These are phyloP conservation scores for Seladonia tumulorum DNA, from an alignment of 2,888 invertebrate genomes.

Conservation along the genomic window DNA sequence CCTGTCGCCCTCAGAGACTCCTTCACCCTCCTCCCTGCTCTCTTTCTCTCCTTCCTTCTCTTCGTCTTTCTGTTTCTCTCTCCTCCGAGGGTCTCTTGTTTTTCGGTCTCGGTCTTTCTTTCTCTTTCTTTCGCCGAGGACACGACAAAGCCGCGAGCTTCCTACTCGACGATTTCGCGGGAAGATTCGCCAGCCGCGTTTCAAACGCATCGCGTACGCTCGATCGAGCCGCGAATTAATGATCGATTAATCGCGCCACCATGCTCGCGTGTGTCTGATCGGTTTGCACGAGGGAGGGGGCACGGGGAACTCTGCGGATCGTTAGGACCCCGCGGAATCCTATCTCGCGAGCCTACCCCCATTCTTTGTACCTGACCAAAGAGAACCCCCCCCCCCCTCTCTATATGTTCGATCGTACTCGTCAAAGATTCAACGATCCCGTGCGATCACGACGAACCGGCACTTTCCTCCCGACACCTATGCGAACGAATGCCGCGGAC, in stretches of 20 bases:
- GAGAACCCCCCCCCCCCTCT: neutral
- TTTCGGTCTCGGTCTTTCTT: constrained; percentile 17
- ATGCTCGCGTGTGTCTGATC: neutral
- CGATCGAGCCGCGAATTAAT: constrained; percentile 48
- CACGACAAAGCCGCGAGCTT: constrained; percentile 57
- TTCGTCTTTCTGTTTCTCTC: constrained; percentile 29
- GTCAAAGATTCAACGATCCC: neutral
- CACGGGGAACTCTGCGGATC: neutral
- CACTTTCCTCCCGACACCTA: neutral
- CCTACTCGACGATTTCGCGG: constrained; percentile 55
- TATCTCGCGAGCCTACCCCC: neutral
- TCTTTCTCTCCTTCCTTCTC: constrained; percentile 5
- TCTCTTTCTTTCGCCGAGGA: constrained; percentile 33
- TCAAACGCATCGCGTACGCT: constrained; percentile 4
- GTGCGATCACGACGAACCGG: neutral
- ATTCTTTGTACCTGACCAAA: constrained; percentile 2
- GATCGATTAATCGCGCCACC: constrained; percentile 43
- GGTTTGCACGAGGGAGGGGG: neutral
- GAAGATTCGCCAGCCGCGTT: constrained; percentile 28
- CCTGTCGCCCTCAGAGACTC: constrained; percentile 70
- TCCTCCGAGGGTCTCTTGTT: constrained; percentile 9
- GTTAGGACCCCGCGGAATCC: neutral
- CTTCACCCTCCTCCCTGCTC: constrained; percentile 55
- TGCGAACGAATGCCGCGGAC: neutral
- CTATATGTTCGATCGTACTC: constrained; percentile 4